Evolutionary conservation across 2,797 vertebrate species (phyloP).

Genomic region (Cynopterus sphinx): DNA sequence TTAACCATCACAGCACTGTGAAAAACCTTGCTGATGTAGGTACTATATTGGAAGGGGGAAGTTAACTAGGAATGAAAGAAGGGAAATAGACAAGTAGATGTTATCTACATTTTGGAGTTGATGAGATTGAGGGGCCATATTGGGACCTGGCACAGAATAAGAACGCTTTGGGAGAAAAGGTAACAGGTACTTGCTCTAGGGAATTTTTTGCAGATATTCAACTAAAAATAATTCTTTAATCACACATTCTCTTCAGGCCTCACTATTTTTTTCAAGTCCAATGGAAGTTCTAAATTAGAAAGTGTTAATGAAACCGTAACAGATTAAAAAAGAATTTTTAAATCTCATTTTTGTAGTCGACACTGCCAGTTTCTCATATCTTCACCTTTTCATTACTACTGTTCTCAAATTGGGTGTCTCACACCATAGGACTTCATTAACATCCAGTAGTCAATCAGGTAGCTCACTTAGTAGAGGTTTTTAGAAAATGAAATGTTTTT

Average conservation of each 20-base stretch:
- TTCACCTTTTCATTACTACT: constrained; percentile 4
- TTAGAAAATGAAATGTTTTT: background rate
- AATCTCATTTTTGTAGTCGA: constrained; percentile 20
- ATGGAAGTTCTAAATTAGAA: constrained; percentile 34
- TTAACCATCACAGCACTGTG: background rate
- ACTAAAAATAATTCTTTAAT: constrained; percentile 7
- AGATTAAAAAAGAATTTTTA: constrained; percentile 29
- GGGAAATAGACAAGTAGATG: background rate
- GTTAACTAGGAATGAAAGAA: background rate
- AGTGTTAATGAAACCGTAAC: constrained; percentile 37
- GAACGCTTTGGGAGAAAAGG: background rate
- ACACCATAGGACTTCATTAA: background rate
- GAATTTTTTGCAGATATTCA: background rate
- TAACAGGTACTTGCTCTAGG: background rate
- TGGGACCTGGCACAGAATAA: background rate
- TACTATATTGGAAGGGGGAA: background rate
- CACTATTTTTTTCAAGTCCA: constrained; percentile 37
- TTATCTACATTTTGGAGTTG: background rate
- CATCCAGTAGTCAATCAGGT: constrained; percentile 10
- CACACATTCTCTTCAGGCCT: background rate
- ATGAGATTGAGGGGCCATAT: background rate
- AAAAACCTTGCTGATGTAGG: background rate
- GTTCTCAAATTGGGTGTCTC: constrained; percentile 33
- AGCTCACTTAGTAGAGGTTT: constrained; percentile 42
- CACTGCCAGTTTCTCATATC: background rate